Evolutionary conservation across 2,797 vertebrate species (phyloP).

Genomic region (Sitta carolinensis): DNA sequence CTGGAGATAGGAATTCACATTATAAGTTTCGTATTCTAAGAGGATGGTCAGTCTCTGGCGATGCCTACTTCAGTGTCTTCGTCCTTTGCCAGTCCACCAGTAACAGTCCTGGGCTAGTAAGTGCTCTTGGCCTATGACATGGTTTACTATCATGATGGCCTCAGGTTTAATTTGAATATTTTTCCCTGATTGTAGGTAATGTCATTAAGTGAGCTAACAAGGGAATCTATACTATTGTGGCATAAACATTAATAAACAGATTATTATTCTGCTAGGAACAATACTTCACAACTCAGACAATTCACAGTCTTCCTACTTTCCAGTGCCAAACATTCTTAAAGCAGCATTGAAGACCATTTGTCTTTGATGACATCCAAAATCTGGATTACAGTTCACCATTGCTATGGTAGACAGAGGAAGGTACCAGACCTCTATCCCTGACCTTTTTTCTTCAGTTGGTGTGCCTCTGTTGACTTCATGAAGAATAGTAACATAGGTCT

Average conservation of each 20-base stretch:
- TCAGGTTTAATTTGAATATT: neutral
- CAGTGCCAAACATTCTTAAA: neutral
- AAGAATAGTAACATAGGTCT: neutral
- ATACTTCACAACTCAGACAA: neutral
- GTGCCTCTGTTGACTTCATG: neutral
- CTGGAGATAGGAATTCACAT: neutral
- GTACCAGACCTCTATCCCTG: neutral
- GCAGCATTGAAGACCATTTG: neutral
- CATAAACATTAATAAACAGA: neutral
- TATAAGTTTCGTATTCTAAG: neutral
- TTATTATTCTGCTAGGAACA: neutral
- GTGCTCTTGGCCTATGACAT: neutral
- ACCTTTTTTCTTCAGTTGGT: neutral
- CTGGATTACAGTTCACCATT: neutral
- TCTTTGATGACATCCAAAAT: neutral
- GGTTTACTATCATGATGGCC: neutral
- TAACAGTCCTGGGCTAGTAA: neutral
- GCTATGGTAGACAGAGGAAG: neutral
- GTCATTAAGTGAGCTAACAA: neutral
- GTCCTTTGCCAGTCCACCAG: neutral
- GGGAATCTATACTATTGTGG: neutral
- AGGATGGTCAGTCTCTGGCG: neutral
- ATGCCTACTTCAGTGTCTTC: rapidly evolving
- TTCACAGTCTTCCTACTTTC: neutral
- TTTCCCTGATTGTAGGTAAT: neutral